phyloP scores from a whole-genome alignment of 2,113 vertebrate genomes.

The Etheostoma cragini region DNA sequence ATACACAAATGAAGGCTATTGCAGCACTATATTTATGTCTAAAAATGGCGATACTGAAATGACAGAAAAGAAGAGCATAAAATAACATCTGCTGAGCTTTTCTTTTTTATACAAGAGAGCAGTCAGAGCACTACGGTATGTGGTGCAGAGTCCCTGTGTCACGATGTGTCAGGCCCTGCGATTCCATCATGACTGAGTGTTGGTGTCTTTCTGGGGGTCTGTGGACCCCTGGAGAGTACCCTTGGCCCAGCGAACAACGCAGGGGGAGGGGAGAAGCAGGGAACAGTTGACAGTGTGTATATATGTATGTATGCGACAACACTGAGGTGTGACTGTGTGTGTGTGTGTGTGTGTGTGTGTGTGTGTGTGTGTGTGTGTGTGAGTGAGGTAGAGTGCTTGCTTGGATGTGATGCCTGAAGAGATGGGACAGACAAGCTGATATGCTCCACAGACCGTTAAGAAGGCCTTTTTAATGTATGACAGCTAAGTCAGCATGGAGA shows the following conservation, averaged over 20 bases:
- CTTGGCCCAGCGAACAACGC: slow-evolving; percentile 42
- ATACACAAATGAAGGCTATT: background rate
- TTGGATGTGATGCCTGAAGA: slow-evolving; percentile 59
- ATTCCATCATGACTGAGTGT: slow-evolving; percentile 54
- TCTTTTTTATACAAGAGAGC: slow-evolving; percentile 1
- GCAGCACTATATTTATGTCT: background rate
- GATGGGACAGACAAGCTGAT: slow-evolving; percentile 68
- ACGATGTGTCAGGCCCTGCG: slow-evolving; percentile 45
- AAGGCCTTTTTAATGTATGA: slow-evolving; percentile 78
- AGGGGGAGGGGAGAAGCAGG: background rate
- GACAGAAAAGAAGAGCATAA: slow-evolving; percentile 5
- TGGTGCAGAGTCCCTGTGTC: slow-evolving; percentile 27
- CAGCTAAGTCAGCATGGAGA: slow-evolving; percentile 79
- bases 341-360: slow-evolving; percentile 9
- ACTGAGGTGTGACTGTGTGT: background rate
- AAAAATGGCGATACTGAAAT: slow-evolving; percentile 10
- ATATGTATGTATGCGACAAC: background rate
- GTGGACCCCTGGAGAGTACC: slow-evolving; percentile 52
- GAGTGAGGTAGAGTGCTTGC: background rate
- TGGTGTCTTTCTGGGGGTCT: slow-evolving; percentile 44
- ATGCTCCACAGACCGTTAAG: slow-evolving; percentile 71
- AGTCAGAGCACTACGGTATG: background rate
- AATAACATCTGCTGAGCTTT: slow-evolving; percentile 34
- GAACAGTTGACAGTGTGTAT: slow-evolving; percentile 16
- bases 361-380: background rate